These are phyloP conservation scores for Chrysomallon squamiferum DNA, from an alignment of 1,140 invertebrate species.

Conservation along the genomic window DNA sequence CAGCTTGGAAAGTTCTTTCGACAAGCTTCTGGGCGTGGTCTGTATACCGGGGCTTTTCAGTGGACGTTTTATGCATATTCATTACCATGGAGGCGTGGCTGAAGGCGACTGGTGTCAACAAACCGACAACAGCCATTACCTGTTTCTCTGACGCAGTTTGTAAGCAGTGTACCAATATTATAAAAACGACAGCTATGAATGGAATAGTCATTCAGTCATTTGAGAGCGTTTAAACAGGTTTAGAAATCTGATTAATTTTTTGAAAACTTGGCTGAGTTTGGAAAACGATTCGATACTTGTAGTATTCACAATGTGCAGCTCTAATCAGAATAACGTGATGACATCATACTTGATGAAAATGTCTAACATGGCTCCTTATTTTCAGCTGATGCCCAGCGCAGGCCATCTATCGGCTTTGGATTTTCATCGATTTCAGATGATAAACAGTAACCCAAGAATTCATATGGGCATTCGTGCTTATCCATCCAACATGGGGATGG, in stretches of 20 bases:
- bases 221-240: slow-evolving; percentile 10
- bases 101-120: no score
- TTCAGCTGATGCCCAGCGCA: slow-evolving; percentile 31
- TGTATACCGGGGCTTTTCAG: no score
- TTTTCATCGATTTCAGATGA: slow-evolving; percentile 51
- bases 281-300: background rate
- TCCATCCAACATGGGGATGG: slow-evolving; percentile 31
- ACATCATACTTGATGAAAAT: slow-evolving; percentile 46
- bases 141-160: slow-evolving; percentile 26
- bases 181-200: slow-evolving; percentile 10
- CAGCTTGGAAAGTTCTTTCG: no score
- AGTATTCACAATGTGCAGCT: slow-evolving; percentile 36
- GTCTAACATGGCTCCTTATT: slow-evolving; percentile 37
- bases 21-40: no score
- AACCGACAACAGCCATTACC: slow-evolving; percentile 5
- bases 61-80: no score
- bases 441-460: slow-evolving; percentile 46
- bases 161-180: slow-evolving; percentile 29
- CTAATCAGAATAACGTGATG: slow-evolving; percentile 28
- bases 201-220: background rate
- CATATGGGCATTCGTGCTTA: slow-evolving; percentile 47
- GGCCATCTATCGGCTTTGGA: slow-evolving; percentile 40
- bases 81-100: no score
- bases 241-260: background rate
- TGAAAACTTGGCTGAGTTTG: slow-evolving; percentile 1